Base-by-base conservation (phyloP, 2,888 invertebrate species). In the Emmelina monodactyla region DNA sequence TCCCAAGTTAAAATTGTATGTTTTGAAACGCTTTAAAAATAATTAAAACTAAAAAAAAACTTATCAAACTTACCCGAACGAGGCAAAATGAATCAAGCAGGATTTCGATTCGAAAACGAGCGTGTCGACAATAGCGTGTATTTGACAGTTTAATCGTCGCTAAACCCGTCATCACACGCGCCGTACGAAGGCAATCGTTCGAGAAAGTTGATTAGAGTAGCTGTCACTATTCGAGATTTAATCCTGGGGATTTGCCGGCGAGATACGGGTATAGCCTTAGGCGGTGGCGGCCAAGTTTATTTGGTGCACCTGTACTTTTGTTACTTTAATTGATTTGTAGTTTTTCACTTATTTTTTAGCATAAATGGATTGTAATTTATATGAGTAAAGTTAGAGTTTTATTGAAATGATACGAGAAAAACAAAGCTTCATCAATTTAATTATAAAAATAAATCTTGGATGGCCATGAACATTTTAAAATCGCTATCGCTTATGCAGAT, bases 181-280 rank as follows among this genome's bases (percentile, higher is more conserved):
- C 52, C 54, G 51, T n/a, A n/a, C n/a, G 49, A 51, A 63, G 58
- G 68, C 70, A 73, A 72, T 72, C 69, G 66, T 46, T 58, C 53
- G 73, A 58, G 68, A 72, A 76, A 76, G 71, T 76, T 73, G 75
- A 76, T 76, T 71, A 64, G 65, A 72, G 61, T 58, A 48, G 46
- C 67, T 72, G 75, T 72, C 76, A 69, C 65, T 67, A 62, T 58
- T 55, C 58, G 53, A 62, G 67, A 71, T 71, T 72, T 67, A 71
- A 70, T 68, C 28, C 12, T 28, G 10, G 6, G n/a, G 3, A 28
- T 11, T n/a, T 2, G 11, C 2, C 6, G 6, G n/a, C n/a, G n/a
- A n/a, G n/a, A n/a, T n/a, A n/a, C n/a, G n/a, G n/a, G n/a, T n/a
- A n/a, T n/a, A n/a, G n/a, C n/a, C n/a, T n/a, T n/a, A n/a, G n/a